phyloP scores from a whole-genome alignment of 2,113 vertebrate genomes.

The Cettia cetti region DNA sequence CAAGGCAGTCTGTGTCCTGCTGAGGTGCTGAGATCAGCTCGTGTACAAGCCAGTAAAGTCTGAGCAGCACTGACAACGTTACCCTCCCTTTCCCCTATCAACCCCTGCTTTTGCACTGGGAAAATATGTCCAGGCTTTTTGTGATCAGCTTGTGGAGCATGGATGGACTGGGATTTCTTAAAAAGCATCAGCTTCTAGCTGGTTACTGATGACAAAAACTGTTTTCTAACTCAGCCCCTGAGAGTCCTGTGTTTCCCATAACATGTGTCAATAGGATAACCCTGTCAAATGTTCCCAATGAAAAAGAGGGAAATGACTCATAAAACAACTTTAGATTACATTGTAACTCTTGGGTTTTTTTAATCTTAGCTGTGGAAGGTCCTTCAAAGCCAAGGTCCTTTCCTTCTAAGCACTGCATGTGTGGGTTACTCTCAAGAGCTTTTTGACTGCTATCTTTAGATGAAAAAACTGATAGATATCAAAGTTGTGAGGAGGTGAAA shows the following conservation, averaged over 20 bases:
- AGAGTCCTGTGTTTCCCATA: not conserved
- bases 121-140: not conserved
- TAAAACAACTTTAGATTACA: not conserved
- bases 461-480: not conserved
- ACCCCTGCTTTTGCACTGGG: not conserved
- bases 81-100: accelerated
- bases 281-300: not conserved
- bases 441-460: not conserved
- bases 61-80: not conserved
- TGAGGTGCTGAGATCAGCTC: not conserved
- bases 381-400: not conserved
- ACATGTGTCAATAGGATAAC: not conserved
- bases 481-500: not conserved
- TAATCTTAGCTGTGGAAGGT: not conserved
- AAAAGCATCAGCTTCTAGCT: not conserved
- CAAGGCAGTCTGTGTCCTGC: not conserved
- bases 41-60: not conserved
- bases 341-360: not conserved
- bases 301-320: not conserved
- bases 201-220: not conserved
- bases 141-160: accelerated
- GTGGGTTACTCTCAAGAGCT: not conserved
- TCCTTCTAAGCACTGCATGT: not conserved
- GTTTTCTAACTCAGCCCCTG: not conserved
- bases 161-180: not conserved